These are phyloP conservation scores for Celastrina argiolus DNA, from an alignment of 2,888 invertebrate species.

Conservation along the genomic window DNA sequence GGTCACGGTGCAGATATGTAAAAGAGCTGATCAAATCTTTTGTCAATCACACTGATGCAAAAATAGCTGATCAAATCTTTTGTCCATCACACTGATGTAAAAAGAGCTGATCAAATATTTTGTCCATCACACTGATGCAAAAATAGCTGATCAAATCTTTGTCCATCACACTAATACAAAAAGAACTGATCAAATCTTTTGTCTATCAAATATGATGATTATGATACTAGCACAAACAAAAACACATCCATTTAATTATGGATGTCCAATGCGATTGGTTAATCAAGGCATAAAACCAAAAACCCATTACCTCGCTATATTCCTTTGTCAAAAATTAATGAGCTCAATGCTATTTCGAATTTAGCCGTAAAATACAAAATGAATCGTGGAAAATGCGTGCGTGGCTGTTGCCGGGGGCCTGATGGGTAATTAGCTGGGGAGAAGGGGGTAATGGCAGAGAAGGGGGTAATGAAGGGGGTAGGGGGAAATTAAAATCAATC, in stretches of 20 bases:
- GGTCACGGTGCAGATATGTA: too few relatives aligned
- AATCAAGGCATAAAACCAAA: slow-evolving; percentile 11
- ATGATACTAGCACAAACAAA: background rate
- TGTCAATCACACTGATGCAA: too few relatives aligned
- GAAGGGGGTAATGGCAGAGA: background rate
- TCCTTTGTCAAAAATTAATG: slow-evolving; percentile 21
- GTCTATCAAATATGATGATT: too few relatives aligned
- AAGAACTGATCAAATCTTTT: too few relatives aligned
- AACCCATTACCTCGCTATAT: background rate
- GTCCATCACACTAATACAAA: too few relatives aligned
- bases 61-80: too few relatives aligned
- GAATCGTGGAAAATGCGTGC: slow-evolving; percentile 17
- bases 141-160: too few relatives aligned
- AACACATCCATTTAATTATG: background rate
- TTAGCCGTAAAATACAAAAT: slow-evolving; percentile 16
- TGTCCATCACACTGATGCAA: too few relatives aligned
- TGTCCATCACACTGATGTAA: too few relatives aligned
- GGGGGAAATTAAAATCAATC: slow-evolving; percentile 2
- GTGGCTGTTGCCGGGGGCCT: slow-evolving; percentile 1
- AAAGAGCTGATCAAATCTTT: too few relatives aligned
- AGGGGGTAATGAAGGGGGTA: background rate
- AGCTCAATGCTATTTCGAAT: slow-evolving; percentile 22
- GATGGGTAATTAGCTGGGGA: background rate
- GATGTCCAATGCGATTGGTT: background rate
- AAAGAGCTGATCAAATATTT: too few relatives aligned